Conservation (phyloP, 2,113 vertebrate species). For the Coturnix japonica region DNA sequence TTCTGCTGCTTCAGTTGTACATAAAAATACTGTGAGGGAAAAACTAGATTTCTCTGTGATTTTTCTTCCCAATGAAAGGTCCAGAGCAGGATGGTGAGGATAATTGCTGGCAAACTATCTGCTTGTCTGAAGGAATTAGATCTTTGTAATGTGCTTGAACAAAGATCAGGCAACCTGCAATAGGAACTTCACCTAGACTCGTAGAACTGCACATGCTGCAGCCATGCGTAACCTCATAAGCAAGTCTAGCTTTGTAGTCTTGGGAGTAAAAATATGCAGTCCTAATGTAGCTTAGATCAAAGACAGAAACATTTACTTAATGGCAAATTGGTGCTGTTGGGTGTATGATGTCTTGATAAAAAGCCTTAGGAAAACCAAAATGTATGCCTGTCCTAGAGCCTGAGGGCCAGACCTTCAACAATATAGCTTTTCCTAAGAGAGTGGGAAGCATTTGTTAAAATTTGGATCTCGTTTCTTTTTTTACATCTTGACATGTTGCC, state of each 20-base stretch:
- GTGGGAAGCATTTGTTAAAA: not conserved
- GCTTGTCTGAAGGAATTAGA: not conserved
- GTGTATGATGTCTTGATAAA: not conserved
- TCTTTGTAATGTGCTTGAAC: slow-evolving; percentile 52
- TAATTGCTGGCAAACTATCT: slow-evolving; percentile 15
- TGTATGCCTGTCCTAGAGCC: not conserved
- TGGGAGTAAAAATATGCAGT: slow-evolving; percentile 10
- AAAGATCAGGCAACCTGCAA: slow-evolving; percentile 35
- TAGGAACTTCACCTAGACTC: not conserved
- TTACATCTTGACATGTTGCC: not conserved
- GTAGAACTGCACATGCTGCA: not conserved
- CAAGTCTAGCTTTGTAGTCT: slow-evolving; percentile 40
- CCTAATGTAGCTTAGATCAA: slow-evolving; percentile 59
- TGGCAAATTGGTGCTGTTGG: not conserved
- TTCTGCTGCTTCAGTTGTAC: not conserved
- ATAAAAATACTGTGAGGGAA: not conserved
- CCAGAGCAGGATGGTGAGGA: not conserved
- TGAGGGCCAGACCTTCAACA: not conserved
- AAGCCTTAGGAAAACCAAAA: not conserved
- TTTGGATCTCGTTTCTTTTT: not conserved
- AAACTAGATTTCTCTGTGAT: not conserved
- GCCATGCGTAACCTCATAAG: slow-evolving; percentile 46
- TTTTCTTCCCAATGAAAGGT: slow-evolving; percentile 1
- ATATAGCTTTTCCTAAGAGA: not conserved
- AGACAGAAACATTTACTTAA: slow-evolving; percentile 11